Base-by-base conservation (phyloP, 2,888 invertebrate species). In the Saturnia japonica region DNA sequence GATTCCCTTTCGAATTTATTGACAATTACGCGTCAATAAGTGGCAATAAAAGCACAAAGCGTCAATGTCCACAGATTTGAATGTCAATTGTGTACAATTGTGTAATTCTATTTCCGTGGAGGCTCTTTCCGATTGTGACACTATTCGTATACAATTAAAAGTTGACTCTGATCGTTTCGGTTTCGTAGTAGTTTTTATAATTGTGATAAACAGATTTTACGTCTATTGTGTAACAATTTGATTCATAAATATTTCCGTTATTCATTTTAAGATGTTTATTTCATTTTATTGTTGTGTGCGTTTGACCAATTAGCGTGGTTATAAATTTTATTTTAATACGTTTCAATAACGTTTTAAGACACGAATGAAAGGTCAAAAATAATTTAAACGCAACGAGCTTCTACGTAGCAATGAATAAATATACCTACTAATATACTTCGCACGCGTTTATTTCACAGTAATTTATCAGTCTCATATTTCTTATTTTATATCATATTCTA, bases 11-110 rank as follows among this genome's bases (percentile, higher is more conserved):
- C 91, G 86, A 93, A 93, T 94, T 93, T 94, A 94, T 94, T 93
- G 93, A 91, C 93, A 94, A 94, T 94, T 94, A 94, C 91, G 90
- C 87, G 86, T 91, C 93, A 94, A 94, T 94, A 91, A 93, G 89
- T 86, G 90, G 91, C 91, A 94, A 94, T 94, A 94, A 94, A 93
- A 81, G 85, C 88, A 94, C 94, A 94, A 94, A 89, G 91, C 91
- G 86, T 82, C 91, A 89, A 91, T 90, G 92, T 89, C 92, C 92
- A 91, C 91, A 87, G 92, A 94, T 94, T 92, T 93, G 93, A 93
- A 93, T 93, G 93, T 91, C 94, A 93, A 93, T 94, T 93, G 93
- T 93, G 86, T 83, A 91, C 90, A 91, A 93, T 93, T 93, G 93
- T 93, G 89, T 92, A 88, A 91, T 92, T 90, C 89, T 89, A 89